Conservation (phyloP, 2,888 invertebrate species). For the Ichneumon xanthorius region DNA sequence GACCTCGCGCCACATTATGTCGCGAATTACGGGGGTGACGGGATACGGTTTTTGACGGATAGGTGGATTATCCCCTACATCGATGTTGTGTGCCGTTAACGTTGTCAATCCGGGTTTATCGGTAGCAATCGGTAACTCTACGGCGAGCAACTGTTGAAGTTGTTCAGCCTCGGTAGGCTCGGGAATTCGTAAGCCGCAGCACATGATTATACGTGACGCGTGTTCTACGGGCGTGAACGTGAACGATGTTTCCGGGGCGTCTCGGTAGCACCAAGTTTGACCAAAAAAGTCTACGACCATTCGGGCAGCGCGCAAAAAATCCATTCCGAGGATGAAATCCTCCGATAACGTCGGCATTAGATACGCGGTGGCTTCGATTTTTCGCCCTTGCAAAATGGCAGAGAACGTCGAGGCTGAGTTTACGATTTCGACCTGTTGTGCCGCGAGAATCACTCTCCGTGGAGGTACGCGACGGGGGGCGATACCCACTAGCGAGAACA, state of each 20-base stretch:
- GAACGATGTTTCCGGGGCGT: neutral
- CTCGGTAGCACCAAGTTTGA: neutral
- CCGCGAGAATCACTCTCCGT: neutral
- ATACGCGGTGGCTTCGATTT: neutral
- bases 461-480: neutral
- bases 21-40: slow-evolving; percentile 18
- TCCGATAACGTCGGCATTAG: slow-evolving; percentile 29
- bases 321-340: slow-evolving; percentile 40
- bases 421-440: neutral
- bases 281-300: slow-evolving; percentile 47
- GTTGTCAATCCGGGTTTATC: slow-evolving; percentile 20
- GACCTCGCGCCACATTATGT: slow-evolving; percentile 56
- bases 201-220: slow-evolving; percentile 9
- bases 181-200: slow-evolving; percentile 17
- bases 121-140: slow-evolving; percentile 16
- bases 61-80: slow-evolving; percentile 29
- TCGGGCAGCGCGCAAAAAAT: slow-evolving; percentile 2
- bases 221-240: slow-evolving; percentile 5
- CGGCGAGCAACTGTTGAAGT: slow-evolving; percentile 7
- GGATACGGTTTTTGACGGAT: slow-evolving; percentile 50
- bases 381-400: neutral
- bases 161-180: neutral
- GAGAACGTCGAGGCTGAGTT: neutral
- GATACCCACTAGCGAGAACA: neutral
- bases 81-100: slow-evolving; percentile 49